A percentile compares a stretch with the other conserved stretches of the same genome.
phyloP scores from a whole-genome alignment of 2,888 invertebrate species.

The Pammene fasciana region DNA sequence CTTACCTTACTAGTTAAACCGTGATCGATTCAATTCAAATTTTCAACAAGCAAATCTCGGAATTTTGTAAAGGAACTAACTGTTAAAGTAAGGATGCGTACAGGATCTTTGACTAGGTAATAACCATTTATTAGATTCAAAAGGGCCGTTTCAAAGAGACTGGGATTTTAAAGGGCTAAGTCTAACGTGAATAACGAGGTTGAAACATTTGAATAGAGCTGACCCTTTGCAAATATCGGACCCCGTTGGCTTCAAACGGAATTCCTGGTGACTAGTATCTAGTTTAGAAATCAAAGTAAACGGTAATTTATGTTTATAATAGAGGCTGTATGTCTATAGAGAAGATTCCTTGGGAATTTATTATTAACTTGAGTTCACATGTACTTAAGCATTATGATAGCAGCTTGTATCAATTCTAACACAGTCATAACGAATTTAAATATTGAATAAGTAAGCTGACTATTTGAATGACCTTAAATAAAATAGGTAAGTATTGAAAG shows the following conservation, averaged over 20 bases:
- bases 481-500: too few relatives aligned
- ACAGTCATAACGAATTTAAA: not conserved
- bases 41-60: slow-evolving; percentile 16
- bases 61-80: slow-evolving; percentile 33
- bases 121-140: slow-evolving; percentile 53
- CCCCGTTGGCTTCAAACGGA: slow-evolving; percentile 62
- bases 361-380: slow-evolving; percentile 7
- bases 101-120: slow-evolving; percentile 36
- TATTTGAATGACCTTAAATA: not conserved
- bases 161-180: slow-evolving; percentile 70
- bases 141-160: slow-evolving; percentile 68
- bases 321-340: slow-evolving; percentile 14
- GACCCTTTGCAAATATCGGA: slow-evolving; percentile 68
- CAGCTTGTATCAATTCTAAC: not conserved
- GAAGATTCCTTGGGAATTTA: slow-evolving; percentile 24
- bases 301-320: slow-evolving; percentile 35
- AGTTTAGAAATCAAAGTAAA: slow-evolving; percentile 46
- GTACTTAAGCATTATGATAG: not conserved
- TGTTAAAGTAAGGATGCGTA: slow-evolving; percentile 32
- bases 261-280: slow-evolving; percentile 47
- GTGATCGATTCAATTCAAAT: slow-evolving; percentile 27
- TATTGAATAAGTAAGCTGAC: not conserved
- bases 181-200: slow-evolving; percentile 76
- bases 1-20: slow-evolving; percentile 9
- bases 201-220: slow-evolving; percentile 73